Percentiles rank a stretch among this genome's conserved stretches.
phyloP scores from a whole-genome alignment of 2,797 vertebrate genomes.

The Poeciliopsis gracilis region DNA sequence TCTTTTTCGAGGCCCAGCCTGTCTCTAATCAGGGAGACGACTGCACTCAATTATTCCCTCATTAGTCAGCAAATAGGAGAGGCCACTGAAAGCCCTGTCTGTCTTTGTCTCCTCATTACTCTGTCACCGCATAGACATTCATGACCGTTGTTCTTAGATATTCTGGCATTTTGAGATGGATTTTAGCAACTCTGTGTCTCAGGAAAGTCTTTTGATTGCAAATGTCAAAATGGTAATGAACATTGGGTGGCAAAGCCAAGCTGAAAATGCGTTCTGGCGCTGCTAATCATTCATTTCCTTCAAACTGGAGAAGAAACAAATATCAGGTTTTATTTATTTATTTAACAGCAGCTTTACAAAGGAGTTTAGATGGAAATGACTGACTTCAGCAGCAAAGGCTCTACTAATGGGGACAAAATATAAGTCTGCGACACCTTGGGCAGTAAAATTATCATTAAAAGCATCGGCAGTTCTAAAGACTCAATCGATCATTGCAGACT shows the following conservation, averaged over 20 bases:
- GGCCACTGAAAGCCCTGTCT: slow-evolving; percentile 50
- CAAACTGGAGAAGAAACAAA: slow-evolving; percentile 21
- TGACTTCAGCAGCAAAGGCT: slow-evolving; percentile 53
- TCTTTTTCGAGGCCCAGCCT: slow-evolving; percentile 71
- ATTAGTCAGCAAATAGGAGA: slow-evolving; percentile 73
- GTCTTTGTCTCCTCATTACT: slow-evolving; percentile 48
- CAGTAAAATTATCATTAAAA: slow-evolving; percentile 49
- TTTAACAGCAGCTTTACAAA: slow-evolving; percentile 46
- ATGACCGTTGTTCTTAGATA: slow-evolving; percentile 18
- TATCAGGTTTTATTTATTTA: slow-evolving; percentile 28
- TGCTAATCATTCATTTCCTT: slow-evolving; percentile 14
- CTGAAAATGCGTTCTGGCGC: slow-evolving; percentile 4
- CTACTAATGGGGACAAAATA: slow-evolving; percentile 63
- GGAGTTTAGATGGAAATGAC: slow-evolving; percentile 50
- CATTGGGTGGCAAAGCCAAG: slow-evolving; percentile 11
- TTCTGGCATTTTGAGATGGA: slow-evolving; percentile 28
- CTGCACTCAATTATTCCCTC: slow-evolving; percentile 70
- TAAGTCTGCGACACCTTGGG: slow-evolving; percentile 54
- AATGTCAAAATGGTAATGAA: slow-evolving; percentile 24
- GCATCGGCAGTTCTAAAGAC: slow-evolving; percentile 57
- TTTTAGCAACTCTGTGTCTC: background rate
- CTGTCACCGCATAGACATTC: slow-evolving; percentile 36
- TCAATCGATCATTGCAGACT: slow-evolving; percentile 57
- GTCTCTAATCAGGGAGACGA: slow-evolving; percentile 71
- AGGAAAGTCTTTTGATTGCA: slow-evolving; percentile 10